These are phyloP conservation scores for Thymelicus sylvestris DNA, from an alignment of 2,888 invertebrate genomes.

Conservation along the genomic window DNA sequence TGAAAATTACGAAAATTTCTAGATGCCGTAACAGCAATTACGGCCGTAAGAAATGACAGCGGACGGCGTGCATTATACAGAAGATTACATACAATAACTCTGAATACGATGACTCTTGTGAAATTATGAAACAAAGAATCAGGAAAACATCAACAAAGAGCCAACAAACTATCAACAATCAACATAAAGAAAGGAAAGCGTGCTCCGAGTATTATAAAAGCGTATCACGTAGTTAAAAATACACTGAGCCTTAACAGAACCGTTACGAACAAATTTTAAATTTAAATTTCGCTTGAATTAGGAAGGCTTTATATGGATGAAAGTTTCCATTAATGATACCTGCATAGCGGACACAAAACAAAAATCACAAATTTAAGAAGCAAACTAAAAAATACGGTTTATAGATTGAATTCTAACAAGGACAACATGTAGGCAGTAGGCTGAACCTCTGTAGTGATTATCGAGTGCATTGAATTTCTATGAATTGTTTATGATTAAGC, in stretches of 20 bases:
- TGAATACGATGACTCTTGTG: constrained; percentile 59
- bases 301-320: constrained; percentile 43
- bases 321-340: constrained; percentile 29
- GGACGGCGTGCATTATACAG: constrained; percentile 64
- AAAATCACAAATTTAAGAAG: not conserved
- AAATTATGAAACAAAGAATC: constrained; percentile 76
- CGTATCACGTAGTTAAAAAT: constrained; percentile 56
- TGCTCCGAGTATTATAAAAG: constrained; percentile 55
- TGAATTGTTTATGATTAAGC: constrained; percentile 10
- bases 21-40: constrained; percentile 70
- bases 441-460: not conserved
- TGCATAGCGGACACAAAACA: not conserved
- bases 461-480: not conserved
- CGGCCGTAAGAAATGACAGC: constrained; percentile 66
- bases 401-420: not conserved
- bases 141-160: constrained; percentile 71
- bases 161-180: constrained; percentile 60
- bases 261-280: constrained; percentile 40
- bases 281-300: constrained; percentile 49
- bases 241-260: constrained; percentile 20
- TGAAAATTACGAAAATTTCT: constrained; percentile 60
- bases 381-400: not conserved
- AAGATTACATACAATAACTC: constrained; percentile 68
- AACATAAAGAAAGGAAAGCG: constrained; percentile 63
- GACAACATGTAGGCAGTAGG: not conserved